A percentile compares a stretch with the other conserved stretches of the same genome.
Evolutionary conservation across 2,888 invertebrate genomes (phyloP).

Genomic region (Cryptocephalus primarius): DNA sequence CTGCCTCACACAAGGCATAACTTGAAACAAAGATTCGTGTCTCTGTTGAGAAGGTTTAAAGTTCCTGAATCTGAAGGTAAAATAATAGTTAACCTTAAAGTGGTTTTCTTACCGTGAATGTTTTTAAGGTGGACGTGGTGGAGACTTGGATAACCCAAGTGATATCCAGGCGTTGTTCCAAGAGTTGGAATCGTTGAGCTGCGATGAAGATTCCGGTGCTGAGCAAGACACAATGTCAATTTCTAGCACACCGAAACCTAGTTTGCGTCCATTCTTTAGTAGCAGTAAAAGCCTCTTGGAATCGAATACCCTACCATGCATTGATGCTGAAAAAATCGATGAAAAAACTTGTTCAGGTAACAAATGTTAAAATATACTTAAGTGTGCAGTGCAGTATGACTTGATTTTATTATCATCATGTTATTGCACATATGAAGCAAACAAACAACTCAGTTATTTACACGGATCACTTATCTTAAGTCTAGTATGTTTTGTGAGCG

Average conservation of each 20-base stretch:
- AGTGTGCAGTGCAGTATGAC: no score
- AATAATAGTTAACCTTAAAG: neutral
- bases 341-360: conserved; percentile 15
- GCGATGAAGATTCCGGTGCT: conserved; percentile 80
- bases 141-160: conserved; percentile 60
- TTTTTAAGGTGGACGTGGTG: conserved; percentile 42
- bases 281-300: conserved; percentile 67
- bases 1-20: conserved; percentile 56
- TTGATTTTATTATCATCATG: no score
- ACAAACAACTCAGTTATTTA: no score
- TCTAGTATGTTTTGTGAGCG: no score
- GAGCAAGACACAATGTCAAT: conserved; percentile 96
- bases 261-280: conserved; percentile 89
- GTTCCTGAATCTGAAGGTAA: conserved; percentile 78
- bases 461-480: no score
- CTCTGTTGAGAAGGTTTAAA: conserved; percentile 85
- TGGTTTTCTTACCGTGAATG: neutral
- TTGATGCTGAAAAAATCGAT: conserved; percentile 26
- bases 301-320: conserved; percentile 23
- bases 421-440: no score
- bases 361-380: no score
- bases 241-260: conserved; percentile 94
- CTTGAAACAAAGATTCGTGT: conserved; percentile 56
- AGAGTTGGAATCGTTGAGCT: conserved; percentile 89
- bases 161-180: conserved; percentile 92